phyloP scores from a whole-genome alignment of 2,888 invertebrate genomes.

The Rotaria sp. region DNA sequence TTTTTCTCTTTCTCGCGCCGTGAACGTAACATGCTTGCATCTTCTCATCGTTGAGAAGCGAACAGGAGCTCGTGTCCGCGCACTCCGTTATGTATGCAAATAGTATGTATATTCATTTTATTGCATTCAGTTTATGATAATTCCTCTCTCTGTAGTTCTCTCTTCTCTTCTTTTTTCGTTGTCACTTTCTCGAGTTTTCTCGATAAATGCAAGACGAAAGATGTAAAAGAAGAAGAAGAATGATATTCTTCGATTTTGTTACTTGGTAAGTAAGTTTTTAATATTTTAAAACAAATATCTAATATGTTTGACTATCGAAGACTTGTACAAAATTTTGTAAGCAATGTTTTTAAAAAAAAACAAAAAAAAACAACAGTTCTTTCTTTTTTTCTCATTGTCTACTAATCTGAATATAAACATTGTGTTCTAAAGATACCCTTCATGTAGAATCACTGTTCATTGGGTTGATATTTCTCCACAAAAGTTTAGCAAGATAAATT shows the following conservation, averaged over 20 bases:
- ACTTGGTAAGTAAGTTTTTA: not conserved
- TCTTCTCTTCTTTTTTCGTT: not conserved
- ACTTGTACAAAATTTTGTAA: too few species aligned
- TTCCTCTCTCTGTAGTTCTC: not conserved
- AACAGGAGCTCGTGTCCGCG: constrained; percentile 15
- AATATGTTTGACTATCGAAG: too few species aligned
- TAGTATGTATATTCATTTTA: constrained; percentile 30
- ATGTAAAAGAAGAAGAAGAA: not conserved
- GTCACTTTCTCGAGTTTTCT: not conserved
- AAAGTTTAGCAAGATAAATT: too few species aligned
- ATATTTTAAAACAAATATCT: too few species aligned
- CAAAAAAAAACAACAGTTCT: too few species aligned
- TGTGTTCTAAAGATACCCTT: too few species aligned
- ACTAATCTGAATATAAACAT: too few species aligned
- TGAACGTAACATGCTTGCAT: constrained; percentile 5
- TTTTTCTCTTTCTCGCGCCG: not conserved
- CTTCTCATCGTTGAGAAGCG: not conserved
- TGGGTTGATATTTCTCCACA: too few species aligned
- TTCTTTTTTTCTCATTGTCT: too few species aligned
- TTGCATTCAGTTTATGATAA: constrained; percentile 32
- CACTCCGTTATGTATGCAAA: constrained; percentile 24
- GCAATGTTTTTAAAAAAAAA: too few species aligned
- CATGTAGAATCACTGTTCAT: too few species aligned
- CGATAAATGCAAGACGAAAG: not conserved
- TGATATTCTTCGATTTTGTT: not conserved